Base-by-base conservation (phyloP, 2,113 vertebrate genomes). In the Himantopus leucocephalus region DNA sequence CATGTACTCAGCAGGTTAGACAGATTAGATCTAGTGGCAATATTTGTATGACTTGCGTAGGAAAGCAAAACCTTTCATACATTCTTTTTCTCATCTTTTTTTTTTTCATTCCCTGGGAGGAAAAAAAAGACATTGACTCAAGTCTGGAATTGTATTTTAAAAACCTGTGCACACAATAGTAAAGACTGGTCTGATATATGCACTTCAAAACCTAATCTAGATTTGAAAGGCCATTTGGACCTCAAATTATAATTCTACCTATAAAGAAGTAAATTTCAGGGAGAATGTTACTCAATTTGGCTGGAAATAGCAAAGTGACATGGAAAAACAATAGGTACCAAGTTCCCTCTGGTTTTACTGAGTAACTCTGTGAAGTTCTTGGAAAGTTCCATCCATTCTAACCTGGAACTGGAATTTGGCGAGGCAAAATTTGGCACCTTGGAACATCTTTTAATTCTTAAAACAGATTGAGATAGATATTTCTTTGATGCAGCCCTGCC, bases 1-100 rank as follows among this genome's bases (percentile, higher is more conserved):
- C 79, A 67, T 89, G 64, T 63, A 82, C 30, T 88, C 60, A 64
- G 76, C 48, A 94, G 37, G 77, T 86, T 84, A 85, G 27, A 52
- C 60, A 60, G 85, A 94, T 96, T 92, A 94, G 15, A 91, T 89
- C 91, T 89, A 96, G 68, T 71, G 68, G 63, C 53, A 96, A 85
- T 84, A 94, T 94, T 92, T 96, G 17, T 64, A 84, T 75, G 80
- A 35, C 79, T 94, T 84, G 30, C 41, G 81, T 7, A 93, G n/a
- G 37, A 95, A 93, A 88, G 13, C 30, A 75, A 73, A 94, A 71
- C 8, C 12, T 93, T 86, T 77, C 23, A 55, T n/a, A 45, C 11
- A 29, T 78, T 68, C 35, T 53, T 76, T 88, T 88, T 85, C 18
- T 26, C 6, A 2, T 9, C 1, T 9, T 22, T 32, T 52, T 30